These are phyloP conservation scores for Odontesthes bonariensis DNA, from an alignment of 2,113 vertebrate genomes.

Conservation along the genomic window DNA sequence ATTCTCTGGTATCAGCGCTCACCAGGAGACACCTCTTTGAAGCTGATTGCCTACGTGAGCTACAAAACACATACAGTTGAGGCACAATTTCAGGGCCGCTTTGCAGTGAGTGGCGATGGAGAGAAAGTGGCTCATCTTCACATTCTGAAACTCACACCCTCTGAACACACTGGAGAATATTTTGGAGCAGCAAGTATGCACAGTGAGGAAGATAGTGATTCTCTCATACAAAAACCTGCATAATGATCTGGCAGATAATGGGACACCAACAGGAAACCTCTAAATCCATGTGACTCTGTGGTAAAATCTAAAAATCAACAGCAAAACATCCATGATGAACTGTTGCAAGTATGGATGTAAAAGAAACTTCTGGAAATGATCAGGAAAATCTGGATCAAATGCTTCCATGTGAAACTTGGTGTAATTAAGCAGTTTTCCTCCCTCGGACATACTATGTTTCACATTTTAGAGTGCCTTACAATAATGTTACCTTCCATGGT, in stretches of 20 bases:
- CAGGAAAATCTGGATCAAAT: constrained; percentile 38
- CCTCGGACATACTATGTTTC: constrained; percentile 14
- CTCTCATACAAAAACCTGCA: constrained; percentile 60
- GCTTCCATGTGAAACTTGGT: neutral
- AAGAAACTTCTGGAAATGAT: too few relatives aligned
- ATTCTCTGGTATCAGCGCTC: constrained; percentile 69
- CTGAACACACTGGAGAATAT: constrained; percentile 64
- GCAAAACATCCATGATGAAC: constrained; percentile 6
- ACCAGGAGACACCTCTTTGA: constrained; percentile 22
- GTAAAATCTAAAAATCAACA: neutral
- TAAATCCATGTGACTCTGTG: constrained; percentile 8
- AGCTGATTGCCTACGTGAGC: constrained; percentile 23
- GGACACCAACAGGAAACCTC: constrained; percentile 30
- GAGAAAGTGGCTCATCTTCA: constrained; percentile 41
- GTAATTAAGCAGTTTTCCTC: too few relatives aligned
- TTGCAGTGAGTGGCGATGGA: constrained; percentile 65
- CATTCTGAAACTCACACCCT: constrained; percentile 14
- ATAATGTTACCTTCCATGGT: too few relatives aligned
- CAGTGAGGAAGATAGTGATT: constrained; percentile 46
- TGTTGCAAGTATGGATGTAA: neutral
- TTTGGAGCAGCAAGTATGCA: constrained; percentile 71
- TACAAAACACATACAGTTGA: neutral
- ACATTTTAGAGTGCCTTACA: too few relatives aligned
- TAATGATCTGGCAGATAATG: neutral
- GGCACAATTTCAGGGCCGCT: neutral